These are phyloP conservation scores for Panulirus ornatus DNA, from an alignment of 1,140 invertebrate genomes.

Conservation along the genomic window DNA sequence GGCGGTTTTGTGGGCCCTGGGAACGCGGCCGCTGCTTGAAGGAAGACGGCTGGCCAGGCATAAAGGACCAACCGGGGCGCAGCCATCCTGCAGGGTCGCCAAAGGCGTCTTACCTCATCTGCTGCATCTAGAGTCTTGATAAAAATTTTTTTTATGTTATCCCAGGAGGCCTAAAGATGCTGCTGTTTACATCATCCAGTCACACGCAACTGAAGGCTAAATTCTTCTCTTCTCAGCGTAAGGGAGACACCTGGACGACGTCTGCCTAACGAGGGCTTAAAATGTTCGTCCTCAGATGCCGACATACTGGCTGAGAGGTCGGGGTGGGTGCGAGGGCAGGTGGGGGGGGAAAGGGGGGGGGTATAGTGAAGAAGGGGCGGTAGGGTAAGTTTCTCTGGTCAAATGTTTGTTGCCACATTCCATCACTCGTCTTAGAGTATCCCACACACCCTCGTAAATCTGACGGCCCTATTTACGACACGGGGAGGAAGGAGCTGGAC, in stretches of 20 bases:
- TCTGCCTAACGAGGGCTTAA: not conserved
- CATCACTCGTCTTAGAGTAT: not conserved
- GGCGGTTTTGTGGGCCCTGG: constrained; percentile 34
- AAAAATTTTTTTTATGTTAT: too few relatives aligned
- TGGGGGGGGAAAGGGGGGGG: not conserved
- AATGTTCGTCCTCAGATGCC: constrained; percentile 11
- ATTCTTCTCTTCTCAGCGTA: too few relatives aligned
- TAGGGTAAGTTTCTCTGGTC: not conserved
- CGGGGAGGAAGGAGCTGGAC: not conserved
- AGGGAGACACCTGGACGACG: constrained; percentile 6
- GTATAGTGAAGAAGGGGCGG: not conserved
- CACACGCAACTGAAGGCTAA: too few relatives aligned
- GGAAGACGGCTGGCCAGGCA: constrained; percentile 48
- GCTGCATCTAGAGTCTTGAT: not conserved
- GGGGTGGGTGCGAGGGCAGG: not conserved
- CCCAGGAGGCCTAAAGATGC: too few relatives aligned
- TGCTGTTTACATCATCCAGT: too few relatives aligned
- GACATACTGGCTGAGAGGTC: not conserved
- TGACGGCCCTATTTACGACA: not conserved
- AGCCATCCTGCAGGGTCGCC: constrained; percentile 24
- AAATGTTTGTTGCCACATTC: constrained; percentile 10
- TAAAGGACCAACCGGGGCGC: constrained; percentile 30
- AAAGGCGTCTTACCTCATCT: not conserved
- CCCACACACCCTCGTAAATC: not conserved
- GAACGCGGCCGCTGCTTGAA: constrained; percentile 43